Evolutionary conservation across 2,888 invertebrate species (phyloP).

Genomic region (Dryobotodes eremita): DNA sequence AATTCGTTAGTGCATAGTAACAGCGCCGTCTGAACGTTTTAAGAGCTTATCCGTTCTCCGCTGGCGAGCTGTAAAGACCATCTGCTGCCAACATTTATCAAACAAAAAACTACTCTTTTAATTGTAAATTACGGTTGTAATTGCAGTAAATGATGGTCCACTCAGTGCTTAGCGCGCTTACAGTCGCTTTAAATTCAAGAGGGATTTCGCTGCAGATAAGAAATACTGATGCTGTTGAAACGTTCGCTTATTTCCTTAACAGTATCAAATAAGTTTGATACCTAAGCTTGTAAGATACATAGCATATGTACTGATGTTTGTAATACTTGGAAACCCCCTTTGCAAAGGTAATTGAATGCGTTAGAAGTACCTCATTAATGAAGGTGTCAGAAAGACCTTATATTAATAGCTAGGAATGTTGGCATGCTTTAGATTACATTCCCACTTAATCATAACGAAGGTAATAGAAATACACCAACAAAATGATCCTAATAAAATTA

Average conservation of each 20-base stretch:
- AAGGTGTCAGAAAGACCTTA: neutral
- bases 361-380: neutral
- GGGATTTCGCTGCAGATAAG: slow-evolving; percentile 28
- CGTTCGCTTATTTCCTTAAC: slow-evolving; percentile 16
- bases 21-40: slow-evolving; percentile 59
- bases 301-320: slow-evolving; percentile 2
- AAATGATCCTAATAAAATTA: neutral
- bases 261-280: slow-evolving; percentile 17
- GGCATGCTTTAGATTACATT: neutral
- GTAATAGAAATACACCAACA: too few relatives aligned
- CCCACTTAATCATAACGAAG: neutral
- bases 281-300: neutral
- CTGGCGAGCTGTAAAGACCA: slow-evolving; percentile 66
- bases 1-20: slow-evolving; percentile 50
- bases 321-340: neutral
- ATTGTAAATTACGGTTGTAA: slow-evolving; percentile 68
- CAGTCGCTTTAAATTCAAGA: slow-evolving; percentile 48
- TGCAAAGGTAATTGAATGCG: slow-evolving; percentile 15
- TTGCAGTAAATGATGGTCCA: slow-evolving; percentile 61
- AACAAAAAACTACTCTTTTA: slow-evolving; percentile 67
- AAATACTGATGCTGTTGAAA: slow-evolving; percentile 29
- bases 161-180: slow-evolving; percentile 50
- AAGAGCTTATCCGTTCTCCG: slow-evolving; percentile 63
- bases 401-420: slow-evolving; percentile 5
- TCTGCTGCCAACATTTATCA: slow-evolving; percentile 68